Percentiles rank a stretch among this genome's conserved stretches.
Conservation (phyloP, 2,888 invertebrate species). For the Altica lythri region DNA sequence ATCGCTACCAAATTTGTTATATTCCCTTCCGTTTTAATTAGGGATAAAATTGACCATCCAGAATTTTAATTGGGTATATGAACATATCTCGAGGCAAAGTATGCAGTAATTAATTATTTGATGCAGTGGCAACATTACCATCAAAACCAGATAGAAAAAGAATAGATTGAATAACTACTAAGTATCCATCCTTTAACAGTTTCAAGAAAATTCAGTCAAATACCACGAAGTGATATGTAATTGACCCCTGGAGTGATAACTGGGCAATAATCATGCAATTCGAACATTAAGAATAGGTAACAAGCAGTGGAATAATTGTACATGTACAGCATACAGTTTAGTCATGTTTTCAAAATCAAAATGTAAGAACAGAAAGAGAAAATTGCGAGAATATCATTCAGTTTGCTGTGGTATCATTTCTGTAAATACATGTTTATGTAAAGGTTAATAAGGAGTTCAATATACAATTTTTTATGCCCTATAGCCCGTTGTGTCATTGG, state of each 20-base stretch:
- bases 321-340: slow-evolving; percentile 9
- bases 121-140: too few relatives aligned
- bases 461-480: slow-evolving; percentile 8
- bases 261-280: slow-evolving; percentile 23
- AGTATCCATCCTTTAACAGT: slow-evolving; percentile 8
- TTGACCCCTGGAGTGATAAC: slow-evolving; percentile 25
- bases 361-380: too few relatives aligned
- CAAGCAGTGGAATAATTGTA: slow-evolving; percentile 19
- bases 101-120: too few relatives aligned
- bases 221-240: slow-evolving; percentile 20
- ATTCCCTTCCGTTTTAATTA: too few relatives aligned
- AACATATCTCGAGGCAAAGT: too few relatives aligned
- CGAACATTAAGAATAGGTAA: slow-evolving; percentile 20
- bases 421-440: slow-evolving; percentile 8
- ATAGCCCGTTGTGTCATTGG: slow-evolving; percentile 11
- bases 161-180: not conserved
- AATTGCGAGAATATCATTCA: slow-evolving; percentile 21
- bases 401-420: slow-evolving; percentile 14
- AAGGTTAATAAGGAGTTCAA: slow-evolving; percentile 16
- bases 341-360: slow-evolving; percentile 16
- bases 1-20: too few relatives aligned
- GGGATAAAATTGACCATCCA: too few relatives aligned
- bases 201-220: slow-evolving; percentile 17
- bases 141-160: not conserved
- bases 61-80: too few relatives aligned